Evolutionary conservation across 2,888 invertebrate species (phyloP).

Genomic region (Zaprionus lineosus): DNA sequence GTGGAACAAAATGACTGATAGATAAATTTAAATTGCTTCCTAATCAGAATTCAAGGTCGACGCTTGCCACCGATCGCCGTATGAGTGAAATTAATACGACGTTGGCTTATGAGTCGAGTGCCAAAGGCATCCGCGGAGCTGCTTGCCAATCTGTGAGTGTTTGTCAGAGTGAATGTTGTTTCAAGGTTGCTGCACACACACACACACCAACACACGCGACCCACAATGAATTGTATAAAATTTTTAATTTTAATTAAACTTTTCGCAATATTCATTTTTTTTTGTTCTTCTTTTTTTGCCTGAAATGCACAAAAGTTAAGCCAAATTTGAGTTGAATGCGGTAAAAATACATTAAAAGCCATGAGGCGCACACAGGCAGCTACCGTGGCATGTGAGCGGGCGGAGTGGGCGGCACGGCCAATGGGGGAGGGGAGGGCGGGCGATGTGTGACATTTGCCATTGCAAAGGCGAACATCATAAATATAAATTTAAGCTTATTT

Average conservation of each 20-base stretch:
- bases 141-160: slow-evolving; percentile 52
- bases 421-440: too few species aligned
- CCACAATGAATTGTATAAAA: slow-evolving; percentile 47
- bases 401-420: slow-evolving; percentile 1
- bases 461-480: slow-evolving; percentile 42
- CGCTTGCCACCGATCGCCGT: slow-evolving; percentile 46
- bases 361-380: slow-evolving; percentile 12
- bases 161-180: slow-evolving; percentile 61
- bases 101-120: slow-evolving; percentile 60
- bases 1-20: slow-evolving; percentile 52
- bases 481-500: slow-evolving; percentile 69
- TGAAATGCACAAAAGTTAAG: slow-evolving; percentile 58
- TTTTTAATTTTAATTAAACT: slow-evolving; percentile 66
- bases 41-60: slow-evolving; percentile 76
- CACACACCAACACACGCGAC: slow-evolving; percentile 16
- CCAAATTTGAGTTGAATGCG: slow-evolving; percentile 39
- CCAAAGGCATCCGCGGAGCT: slow-evolving; percentile 62
- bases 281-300: slow-evolving; percentile 33
- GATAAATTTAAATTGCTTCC: slow-evolving; percentile 73
- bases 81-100: slow-evolving; percentile 73
- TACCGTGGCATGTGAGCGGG: background rate
- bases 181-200: slow-evolving; percentile 60
- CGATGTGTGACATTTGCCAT: background rate
- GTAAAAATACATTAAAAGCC: slow-evolving; percentile 24
- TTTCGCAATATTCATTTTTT: slow-evolving; percentile 34